Evolutionary conservation across 2,888 invertebrate species (phyloP), one percentile per base, ranked within the genome.

Genomic region (Calliphora vomitoria): DNA sequence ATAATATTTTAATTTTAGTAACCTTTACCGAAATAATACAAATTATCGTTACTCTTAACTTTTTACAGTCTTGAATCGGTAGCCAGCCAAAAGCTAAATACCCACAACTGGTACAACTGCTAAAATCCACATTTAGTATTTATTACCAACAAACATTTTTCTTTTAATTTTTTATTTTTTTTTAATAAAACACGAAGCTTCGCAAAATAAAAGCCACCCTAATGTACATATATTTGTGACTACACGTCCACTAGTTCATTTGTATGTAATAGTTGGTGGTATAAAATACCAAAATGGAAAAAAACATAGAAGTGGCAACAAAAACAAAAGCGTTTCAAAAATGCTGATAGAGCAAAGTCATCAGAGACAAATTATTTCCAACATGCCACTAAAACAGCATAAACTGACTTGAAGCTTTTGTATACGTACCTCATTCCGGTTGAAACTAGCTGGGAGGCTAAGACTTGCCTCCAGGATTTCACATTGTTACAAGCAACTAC

Each of bases 351-450:
- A 79, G 75, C 71, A 80, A 68, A 82, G 80, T 76, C 86, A 83
- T 66, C 83, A 58, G 80, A 83, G 83, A 87, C 75, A 83, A 83
- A 80, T 87, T 83, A 76, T 72, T 81, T 80, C 3, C 66, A 83
- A 83, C 76, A 81, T 72, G 66, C 76, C 76, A 83, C 83, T 76
- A 47, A 75, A 82, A 69, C 15, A 66, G 31, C 75, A 75, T 35
- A 79, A 79, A 85, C 68, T 71, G 53, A 62, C 60, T 85, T 38
- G n/a, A 76, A 53, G 84, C 50, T 80, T 66, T 74, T 15, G 64
- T 58, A 35, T 13, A 69, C 35, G 4, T 38, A 68, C 25, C 35
- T 58, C 55, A 72, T 38, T 66, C 18, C 35, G 76, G 41, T 62
- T 58, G 0, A 18, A 50, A 60, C 44, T 71, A 35, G 69, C 55